A percentile compares a stretch with the other conserved stretches of the same genome.
phyloP scores from a whole-genome alignment of 2,888 invertebrate species.

The Clostera curtula region DNA sequence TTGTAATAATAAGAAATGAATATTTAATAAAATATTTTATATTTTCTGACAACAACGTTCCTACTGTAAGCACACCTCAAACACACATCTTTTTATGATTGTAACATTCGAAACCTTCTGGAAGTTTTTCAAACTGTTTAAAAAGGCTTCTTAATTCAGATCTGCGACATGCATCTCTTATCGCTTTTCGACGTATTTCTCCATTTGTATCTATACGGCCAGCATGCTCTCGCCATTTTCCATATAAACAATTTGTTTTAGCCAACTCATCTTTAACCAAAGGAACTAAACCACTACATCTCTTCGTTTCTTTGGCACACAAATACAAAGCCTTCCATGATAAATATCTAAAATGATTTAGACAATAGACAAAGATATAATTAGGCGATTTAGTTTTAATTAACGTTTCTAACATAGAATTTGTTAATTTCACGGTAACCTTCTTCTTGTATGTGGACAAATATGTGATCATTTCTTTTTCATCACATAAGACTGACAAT shows the following conservation, averaged over 20 bases:
- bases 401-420: slow-evolving; percentile 48
- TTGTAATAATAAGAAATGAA: no score
- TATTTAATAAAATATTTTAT: no score
- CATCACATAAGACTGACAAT: slow-evolving; percentile 46
- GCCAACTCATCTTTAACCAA: slow-evolving; percentile 43
- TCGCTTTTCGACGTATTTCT: slow-evolving; percentile 26
- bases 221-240: slow-evolving; percentile 58
- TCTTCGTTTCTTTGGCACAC: slow-evolving; percentile 51
- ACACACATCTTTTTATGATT: slow-evolving; percentile 25
- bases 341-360: slow-evolving; percentile 61
- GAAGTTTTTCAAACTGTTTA: slow-evolving; percentile 42
- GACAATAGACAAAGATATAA: slow-evolving; percentile 50
- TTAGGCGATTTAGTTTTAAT: slow-evolving; percentile 37
- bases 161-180: slow-evolving; percentile 48
- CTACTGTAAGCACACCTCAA: no score
- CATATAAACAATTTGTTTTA: slow-evolving; percentile 58
- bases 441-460: slow-evolving; percentile 50
- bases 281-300: slow-evolving; percentile 48
- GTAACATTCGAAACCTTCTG: slow-evolving; percentile 50
- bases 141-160: slow-evolving; percentile 44
- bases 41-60: no score
- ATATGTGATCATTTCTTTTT: slow-evolving; percentile 39
- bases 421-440: slow-evolving; percentile 57
- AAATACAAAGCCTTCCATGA: slow-evolving; percentile 56
- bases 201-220: slow-evolving; percentile 46